phyloP scores from a whole-genome alignment of 2,797 vertebrate genomes.

The Miichthys miiuy region DNA sequence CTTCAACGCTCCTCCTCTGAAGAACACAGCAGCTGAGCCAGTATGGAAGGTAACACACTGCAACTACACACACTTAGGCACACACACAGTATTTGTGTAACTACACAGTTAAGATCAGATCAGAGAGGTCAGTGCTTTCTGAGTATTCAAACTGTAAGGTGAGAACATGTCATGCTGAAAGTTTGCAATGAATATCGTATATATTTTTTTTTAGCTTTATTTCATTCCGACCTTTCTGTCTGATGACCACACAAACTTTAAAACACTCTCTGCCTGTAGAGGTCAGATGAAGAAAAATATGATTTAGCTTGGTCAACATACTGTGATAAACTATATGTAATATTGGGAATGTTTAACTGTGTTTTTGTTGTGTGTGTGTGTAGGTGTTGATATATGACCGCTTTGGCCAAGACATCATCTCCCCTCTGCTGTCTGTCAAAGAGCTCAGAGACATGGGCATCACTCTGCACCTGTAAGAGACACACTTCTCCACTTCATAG shows the following conservation, averaged over 20 bases:
- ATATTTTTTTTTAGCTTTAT: too few species aligned
- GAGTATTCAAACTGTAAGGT: too few species aligned
- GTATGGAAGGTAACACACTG: slow-evolving; percentile 95
- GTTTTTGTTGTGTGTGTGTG: not conserved
- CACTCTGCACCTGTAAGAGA: slow-evolving; percentile 94
- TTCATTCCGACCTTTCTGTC: too few species aligned
- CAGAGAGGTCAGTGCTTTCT: too few species aligned
- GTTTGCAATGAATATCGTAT: too few species aligned
- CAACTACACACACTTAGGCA: not conserved
- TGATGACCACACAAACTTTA: too few species aligned
- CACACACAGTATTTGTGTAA: not conserved
- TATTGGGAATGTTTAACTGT: not conserved
- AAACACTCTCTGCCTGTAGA: too few species aligned
- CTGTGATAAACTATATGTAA: too few species aligned
- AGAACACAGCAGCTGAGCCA: slow-evolving; percentile 94
- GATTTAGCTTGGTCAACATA: too few species aligned
- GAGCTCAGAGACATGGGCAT: slow-evolving; percentile 98
- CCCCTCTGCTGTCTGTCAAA: slow-evolving; percentile 95
- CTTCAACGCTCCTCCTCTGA: slow-evolving; percentile 95
- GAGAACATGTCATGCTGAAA: too few species aligned
- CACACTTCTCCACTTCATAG: not conserved
- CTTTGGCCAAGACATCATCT: slow-evolving; percentile 98
- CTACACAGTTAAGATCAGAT: not conserved
- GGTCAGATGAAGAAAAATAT: too few species aligned
- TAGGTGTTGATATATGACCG: slow-evolving; percentile 97